Conservation (phyloP, 2,113 vertebrate genomes). For the Mus pahari region DNA sequence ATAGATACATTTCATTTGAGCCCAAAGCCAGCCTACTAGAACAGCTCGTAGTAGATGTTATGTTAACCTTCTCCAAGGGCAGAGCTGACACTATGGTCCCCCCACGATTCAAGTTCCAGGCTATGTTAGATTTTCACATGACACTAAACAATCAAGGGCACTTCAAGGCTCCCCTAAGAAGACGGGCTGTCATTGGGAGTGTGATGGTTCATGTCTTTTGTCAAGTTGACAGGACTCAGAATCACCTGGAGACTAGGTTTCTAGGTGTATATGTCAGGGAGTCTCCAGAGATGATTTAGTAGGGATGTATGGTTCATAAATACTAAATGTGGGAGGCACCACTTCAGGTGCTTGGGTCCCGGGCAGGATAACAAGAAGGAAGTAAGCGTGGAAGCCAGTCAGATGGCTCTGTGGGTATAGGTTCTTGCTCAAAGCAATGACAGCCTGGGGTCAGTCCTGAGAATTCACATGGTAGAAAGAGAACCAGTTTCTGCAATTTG, state of each 20-base stretch:
- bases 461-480: neutral
- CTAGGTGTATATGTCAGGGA: neutral
- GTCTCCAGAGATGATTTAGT: neutral
- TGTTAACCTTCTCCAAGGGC: neutral
- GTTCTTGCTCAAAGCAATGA: neutral
- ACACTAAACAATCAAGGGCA: neutral
- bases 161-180: neutral
- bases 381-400: neutral
- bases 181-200: fast-evolving
- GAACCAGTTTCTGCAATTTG: neutral
- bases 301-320: neutral
- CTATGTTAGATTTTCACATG: neutral
- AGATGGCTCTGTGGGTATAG: too few species aligned
- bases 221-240: neutral
- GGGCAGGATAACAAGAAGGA: neutral
- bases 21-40: neutral
- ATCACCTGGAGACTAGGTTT: neutral
- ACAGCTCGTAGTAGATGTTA: too few species aligned
- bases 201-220: neutral
- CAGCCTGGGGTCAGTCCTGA: neutral
- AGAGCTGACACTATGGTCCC: neutral
- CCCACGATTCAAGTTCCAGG: neutral
- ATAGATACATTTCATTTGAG: neutral
- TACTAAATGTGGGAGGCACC: neutral
- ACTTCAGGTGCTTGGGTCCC: too few species aligned